These are phyloP conservation scores for Liodrosophila aerea DNA, from an alignment of 2,888 invertebrate species.

Conservation along the genomic window DNA sequence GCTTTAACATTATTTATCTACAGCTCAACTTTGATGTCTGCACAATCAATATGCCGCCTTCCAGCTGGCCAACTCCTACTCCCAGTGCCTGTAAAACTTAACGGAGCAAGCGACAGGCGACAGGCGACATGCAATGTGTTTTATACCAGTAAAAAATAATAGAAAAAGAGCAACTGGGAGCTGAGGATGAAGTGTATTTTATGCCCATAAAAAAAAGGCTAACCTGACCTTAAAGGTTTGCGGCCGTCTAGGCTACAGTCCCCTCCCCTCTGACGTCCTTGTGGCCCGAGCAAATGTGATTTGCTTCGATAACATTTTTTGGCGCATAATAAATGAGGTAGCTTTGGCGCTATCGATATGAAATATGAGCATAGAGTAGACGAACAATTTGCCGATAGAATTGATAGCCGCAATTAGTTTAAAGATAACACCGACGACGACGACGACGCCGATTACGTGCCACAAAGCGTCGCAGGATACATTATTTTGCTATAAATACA, in stretches of 20 bases:
- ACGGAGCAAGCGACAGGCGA: conserved; percentile 68
- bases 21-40: too few species aligned
- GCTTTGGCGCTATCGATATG: conserved; percentile 59
- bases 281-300: conserved; percentile 24
- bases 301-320: conserved; percentile 40
- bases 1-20: too few species aligned
- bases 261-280: conserved; percentile 8
- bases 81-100: conserved; percentile 42
- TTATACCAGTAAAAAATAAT: conserved; percentile 32
- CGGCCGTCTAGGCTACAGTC: conserved; percentile 28
- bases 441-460: neutral
- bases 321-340: conserved; percentile 63
- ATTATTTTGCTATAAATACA: too few species aligned
- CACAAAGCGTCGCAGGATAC: too few species aligned
- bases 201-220: conserved; percentile 39
- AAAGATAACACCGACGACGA: conserved; percentile 32
- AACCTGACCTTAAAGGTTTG: conserved; percentile 41
- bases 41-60: too few species aligned
- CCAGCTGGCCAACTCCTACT: conserved; percentile 4
- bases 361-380: conserved; percentile 43
- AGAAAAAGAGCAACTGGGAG: neutral
- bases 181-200: too few species aligned
- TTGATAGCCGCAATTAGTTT: conserved; percentile 57
- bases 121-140: conserved; percentile 68
- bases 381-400: conserved; percentile 46